Evolutionary conservation across 2,888 invertebrate species (phyloP), one percentile per base, ranked within the genome.

Genomic region (Himalopsyche japonica): DNA sequence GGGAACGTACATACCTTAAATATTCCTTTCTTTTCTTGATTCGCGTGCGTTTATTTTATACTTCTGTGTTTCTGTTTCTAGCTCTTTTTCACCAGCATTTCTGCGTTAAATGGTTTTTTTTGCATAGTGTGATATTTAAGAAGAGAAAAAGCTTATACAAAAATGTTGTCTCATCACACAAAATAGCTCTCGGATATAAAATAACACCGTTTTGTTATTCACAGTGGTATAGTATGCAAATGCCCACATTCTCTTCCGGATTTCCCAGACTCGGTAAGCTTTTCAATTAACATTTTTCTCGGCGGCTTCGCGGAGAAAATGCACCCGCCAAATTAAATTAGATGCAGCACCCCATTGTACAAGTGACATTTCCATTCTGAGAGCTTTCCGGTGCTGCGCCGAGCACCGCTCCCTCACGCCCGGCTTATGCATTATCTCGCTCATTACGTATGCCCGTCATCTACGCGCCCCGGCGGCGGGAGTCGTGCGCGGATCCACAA

Each of bases 231-330:
- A 15, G 70, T 70, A 70, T 70, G 70, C 15, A 15, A 70, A 70
- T 70, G 24, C 24, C 27, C 27, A 27, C 70, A 70, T 70, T 70
- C 70, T 70, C 43, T 70, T 70, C 70, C 20, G 27, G 70, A 24
- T 15, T 27, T 70, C 10, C 57, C 70, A 70, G 70, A 30, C 70
- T 30, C 70, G 27, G 30, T 70, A 70, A 70, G 70, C 70, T 70
- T 70, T 70, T 70, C 70, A 70, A 70, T 70, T 70, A 70, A 70
- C 70, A 70, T 70, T 70, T 70, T 70, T 70, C 70, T 70, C 70
- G 27, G 70, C 70, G 70, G 70, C 70, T 70, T 70, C 43, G 43
- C 43, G 43, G 70, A 24, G 70, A 70, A 70, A 70, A 70, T 70
- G 70, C 70, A 70, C 30, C 70, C 70, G 70, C 70, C 70, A 70